phyloP scores from a whole-genome alignment of 2,113 vertebrate species.

The Nanorana parkeri region DNA sequence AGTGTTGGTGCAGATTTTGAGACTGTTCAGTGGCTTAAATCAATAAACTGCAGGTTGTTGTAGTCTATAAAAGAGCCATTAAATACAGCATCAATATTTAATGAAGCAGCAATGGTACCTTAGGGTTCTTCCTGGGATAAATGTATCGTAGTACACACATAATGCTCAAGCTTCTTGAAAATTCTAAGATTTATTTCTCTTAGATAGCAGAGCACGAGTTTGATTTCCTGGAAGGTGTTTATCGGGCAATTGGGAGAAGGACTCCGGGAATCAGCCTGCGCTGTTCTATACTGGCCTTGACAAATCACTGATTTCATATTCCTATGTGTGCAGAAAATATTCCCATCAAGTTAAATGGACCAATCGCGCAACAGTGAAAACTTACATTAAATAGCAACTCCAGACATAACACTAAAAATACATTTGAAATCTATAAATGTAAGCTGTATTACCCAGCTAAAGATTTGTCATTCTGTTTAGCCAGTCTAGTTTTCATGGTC shows the following conservation, averaged over 20 bases:
- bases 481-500: too few species aligned
- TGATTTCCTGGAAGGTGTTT: slow-evolving; percentile 22
- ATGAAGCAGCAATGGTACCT: slow-evolving; percentile 38
- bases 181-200: slow-evolving; percentile 5
- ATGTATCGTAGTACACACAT: neutral
- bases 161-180: neutral
- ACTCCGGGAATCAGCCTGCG: neutral
- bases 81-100: slow-evolving; percentile 46
- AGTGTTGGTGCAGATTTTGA: slow-evolving; percentile 19
- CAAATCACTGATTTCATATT: neutral
- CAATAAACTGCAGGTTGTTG: slow-evolving; percentile 26
- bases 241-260: neutral
- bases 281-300: neutral
- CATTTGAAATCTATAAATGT: too few species aligned
- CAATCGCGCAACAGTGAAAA: too few species aligned
- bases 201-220: neutral
- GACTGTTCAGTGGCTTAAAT: slow-evolving; percentile 35
- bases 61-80: slow-evolving; percentile 40
- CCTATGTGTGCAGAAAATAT: neutral
- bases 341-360: too few species aligned
- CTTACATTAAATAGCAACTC: too few species aligned
- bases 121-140: neutral
- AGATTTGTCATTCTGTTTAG: too few species aligned
- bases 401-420: too few species aligned
- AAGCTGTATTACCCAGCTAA: too few species aligned